Base-by-base conservation (phyloP, 2,888 invertebrate species). In the Cancer borealis region DNA sequence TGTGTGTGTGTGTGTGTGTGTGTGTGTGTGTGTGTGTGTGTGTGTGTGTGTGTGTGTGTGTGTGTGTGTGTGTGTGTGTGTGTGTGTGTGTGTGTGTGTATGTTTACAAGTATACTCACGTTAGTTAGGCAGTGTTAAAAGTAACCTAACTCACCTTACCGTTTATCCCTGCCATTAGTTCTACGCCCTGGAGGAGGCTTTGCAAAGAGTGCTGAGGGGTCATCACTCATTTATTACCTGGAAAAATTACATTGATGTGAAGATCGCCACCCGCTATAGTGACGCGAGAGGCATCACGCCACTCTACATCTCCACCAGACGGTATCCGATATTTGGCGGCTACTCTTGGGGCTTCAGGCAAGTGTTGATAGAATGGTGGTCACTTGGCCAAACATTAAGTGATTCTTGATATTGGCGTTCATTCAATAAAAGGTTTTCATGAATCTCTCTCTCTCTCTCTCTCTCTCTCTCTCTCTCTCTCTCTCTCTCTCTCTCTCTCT, bases 341-440 rank as follows among this genome's bases (percentile, higher is more conserved):
- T 91, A 91, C 91, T 91, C 91, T 1, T 91, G 91, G 91, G 66
- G 91, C 91, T 91, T 73, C 91, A 91, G 91, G 91, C n/a, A 54
- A 49, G 89, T 89, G 14, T 21, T 54, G 17, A 12, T 66, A 66
- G 21, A 66, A 66, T 66, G 17, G 39, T 39, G 39, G 39, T 21
- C 21, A 66, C 60, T 17, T 21, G 6, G 4, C 12, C 4, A 66
- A 21, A 66, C 60, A 4, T 66, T 66, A 21, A 66, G 12, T 66
- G 60, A 66, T 17, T 4, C 60, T 21, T 66, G 60, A 66, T 17
- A 17, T 21, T 66, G 60, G 60, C 12, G 17, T 66, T 66, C 60
- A 66, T 66, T 66, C 60, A 66, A 21, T 17, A 39, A 39, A 39
- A 39, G 39, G 39, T 49, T 49, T 49, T 49, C 49, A 6, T 17